Percentiles rank a stretch among this genome's conserved stretches.
Evolutionary conservation across 92 coral and sea anemone genomes (phyloP).

Genomic region (Desmophyllum pertusum): DNA sequence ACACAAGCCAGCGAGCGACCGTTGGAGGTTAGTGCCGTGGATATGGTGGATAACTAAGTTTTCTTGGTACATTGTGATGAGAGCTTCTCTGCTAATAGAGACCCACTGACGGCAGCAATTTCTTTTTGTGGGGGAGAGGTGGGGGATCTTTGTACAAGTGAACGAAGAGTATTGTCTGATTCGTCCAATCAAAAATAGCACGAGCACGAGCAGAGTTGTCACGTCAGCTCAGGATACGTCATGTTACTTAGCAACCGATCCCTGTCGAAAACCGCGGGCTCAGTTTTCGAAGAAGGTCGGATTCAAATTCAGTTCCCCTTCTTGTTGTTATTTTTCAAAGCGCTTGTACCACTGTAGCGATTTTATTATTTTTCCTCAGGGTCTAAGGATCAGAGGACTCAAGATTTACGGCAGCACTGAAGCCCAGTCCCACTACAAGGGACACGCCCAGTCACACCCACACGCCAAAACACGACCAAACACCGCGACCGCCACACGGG

Average conservation of each 20-base stretch:
- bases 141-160: background rate
- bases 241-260: background rate
- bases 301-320: background rate
- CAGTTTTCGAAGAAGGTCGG: background rate
- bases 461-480: slow-evolving; percentile 44
- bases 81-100: background rate
- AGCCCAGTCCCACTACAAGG: slow-evolving; percentile 17
- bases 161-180: background rate
- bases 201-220: background rate
- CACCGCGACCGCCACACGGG: slow-evolving; percentile 16
- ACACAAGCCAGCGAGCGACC: background rate
- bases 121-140: background rate
- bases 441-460: slow-evolving; percentile 11
- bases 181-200: background rate
- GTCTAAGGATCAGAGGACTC: slow-evolving; percentile 52
- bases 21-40: background rate
- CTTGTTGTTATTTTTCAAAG: background rate
- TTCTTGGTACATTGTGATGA: background rate
- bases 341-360: background rate
- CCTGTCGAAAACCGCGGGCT: background rate
- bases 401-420: slow-evolving; percentile 29
- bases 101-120: background rate
- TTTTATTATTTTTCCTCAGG: slow-evolving; percentile 3
- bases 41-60: background rate
- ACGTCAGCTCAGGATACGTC: background rate